A percentile compares a stretch with the other conserved stretches of the same genome.
Evolutionary conservation across 1,140 invertebrate species (phyloP).

Genomic region (Zaprionus camerounensis): DNA sequence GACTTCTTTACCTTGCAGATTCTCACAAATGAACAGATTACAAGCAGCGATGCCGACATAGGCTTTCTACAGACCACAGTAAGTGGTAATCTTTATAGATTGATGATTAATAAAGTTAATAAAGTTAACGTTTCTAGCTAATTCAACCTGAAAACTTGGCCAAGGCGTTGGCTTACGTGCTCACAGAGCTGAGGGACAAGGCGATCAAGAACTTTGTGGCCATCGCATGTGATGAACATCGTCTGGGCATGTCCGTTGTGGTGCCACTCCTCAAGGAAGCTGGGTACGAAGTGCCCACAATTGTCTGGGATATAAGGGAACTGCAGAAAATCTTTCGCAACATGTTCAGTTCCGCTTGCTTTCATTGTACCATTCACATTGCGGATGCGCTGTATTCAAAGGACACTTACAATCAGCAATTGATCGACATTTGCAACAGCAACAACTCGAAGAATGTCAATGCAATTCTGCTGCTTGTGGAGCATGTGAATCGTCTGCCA

Average conservation of each 20-base stretch:
- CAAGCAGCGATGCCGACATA: constrained; percentile 3
- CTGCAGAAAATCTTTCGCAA: constrained; percentile 21
- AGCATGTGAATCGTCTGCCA: constrained; percentile 29
- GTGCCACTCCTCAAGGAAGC: constrained; percentile 11
- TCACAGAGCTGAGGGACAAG: constrained; percentile 12
- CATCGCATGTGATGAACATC: constrained; percentile 17
- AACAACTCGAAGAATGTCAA: constrained; percentile 32
- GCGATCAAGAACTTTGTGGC: constrained; percentile 26
- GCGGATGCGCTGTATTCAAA: background rate
- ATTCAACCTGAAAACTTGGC: constrained; percentile 16
- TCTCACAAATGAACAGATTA: constrained; percentile 23
- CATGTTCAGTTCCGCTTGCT: constrained; percentile 33
- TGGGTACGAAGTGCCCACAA: constrained; percentile 7
- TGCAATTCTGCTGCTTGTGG: constrained; percentile 12
- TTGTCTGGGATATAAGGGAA: constrained; percentile 16
- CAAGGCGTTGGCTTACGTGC: constrained; percentile 21
- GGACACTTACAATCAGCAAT: constrained; percentile 23
- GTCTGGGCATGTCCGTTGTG: constrained; percentile 9
- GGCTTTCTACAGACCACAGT: constrained; percentile 21
- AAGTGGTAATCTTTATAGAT: background rate
- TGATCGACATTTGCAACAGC: constrained; percentile 18
- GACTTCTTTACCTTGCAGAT: background rate
- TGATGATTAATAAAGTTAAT: background rate
- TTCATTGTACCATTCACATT: constrained; percentile 23
- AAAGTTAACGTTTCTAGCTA: background rate